Evolutionary conservation across 1,140 invertebrate genomes (phyloP).

Genomic region (Heliothis subflexa): DNA sequence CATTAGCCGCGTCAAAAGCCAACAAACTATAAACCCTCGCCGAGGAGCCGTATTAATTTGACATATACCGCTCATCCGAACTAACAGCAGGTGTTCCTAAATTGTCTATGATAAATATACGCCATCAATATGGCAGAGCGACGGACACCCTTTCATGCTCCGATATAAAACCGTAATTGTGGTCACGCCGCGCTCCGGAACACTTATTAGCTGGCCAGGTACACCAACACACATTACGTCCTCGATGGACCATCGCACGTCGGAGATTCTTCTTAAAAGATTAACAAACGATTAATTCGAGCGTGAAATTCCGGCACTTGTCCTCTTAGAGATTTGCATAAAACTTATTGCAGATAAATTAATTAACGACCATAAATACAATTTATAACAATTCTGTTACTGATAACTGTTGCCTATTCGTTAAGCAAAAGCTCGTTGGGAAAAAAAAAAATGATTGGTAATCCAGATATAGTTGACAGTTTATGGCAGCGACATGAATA

Average conservation of each 20-base stretch:
- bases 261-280: constrained; percentile 21
- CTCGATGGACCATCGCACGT: not conserved
- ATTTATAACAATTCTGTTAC: constrained; percentile 52
- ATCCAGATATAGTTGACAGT: constrained; percentile 61
- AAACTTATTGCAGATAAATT: constrained; percentile 53
- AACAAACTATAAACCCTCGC: constrained; percentile 56
- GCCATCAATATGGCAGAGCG: constrained; percentile 68
- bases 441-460: constrained; percentile 54
- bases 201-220: constrained; percentile 61
- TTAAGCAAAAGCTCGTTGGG: constrained; percentile 56
- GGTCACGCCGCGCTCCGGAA: constrained; percentile 58
- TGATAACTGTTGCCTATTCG: constrained; percentile 44
- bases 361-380: constrained; percentile 34
- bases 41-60: constrained; percentile 60
- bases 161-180: constrained; percentile 67
- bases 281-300: constrained; percentile 22
- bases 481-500: constrained; percentile 48
- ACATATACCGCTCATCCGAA: constrained; percentile 64
- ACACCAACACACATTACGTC: constrained; percentile 12
- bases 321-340: constrained; percentile 37
- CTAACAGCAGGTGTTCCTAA: constrained; percentile 80
- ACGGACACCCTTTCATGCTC: constrained; percentile 66
- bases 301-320: constrained; percentile 6
- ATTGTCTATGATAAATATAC: constrained; percentile 78
- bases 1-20: constrained; percentile 61